Evolutionary conservation across 2,113 vertebrate species (phyloP), one percentile per base, ranked within the genome.

Genomic region (Tonatia bakeri): DNA sequence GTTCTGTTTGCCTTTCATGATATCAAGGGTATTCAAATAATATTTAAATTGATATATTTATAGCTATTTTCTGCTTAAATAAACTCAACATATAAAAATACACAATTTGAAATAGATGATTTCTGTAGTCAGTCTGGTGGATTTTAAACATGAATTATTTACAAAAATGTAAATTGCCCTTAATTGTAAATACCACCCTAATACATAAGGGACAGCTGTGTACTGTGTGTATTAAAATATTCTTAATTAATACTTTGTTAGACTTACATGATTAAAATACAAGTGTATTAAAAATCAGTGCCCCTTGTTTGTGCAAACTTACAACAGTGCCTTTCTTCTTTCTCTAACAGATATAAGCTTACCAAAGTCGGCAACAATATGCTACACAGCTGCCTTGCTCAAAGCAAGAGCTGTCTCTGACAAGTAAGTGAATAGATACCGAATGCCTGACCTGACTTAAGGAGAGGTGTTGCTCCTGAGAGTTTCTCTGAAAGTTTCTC

Each of bases 321-420:
- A 61, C 28, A 92, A 50, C 31, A 76, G 82, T 96, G 95, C 43
- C 54, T 98, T 97, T 96, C 75, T 92, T 95, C 47, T 97, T 98
- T 97, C 97, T 93, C 97, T 95, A 89, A 98, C 99, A 99, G 99
- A 99, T 99, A 99, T 99, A 98, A 99, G 99, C 97, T 99, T 99
- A 99, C 99, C 99, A 96, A 99, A 99, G 99, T 99, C 99, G 88
- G 99, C 99, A 97, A 99, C 99, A 89, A 99, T 99, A 99, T 99
- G 99, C 98, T 99, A 99, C 98, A 99, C 99, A 98, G 99, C 99
- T 91, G 99, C 99, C 24, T 98, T 99, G 98, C 99, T 99, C 97
- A 99, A 99, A 99, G 99, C 99, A 96, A 99, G 99, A 98, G 99
- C 99, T 94, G 99, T 99, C 76, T 99, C 99, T n/a, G 99, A 99